Percentiles rank a stretch among this genome's conserved stretches.
These are phyloP conservation scores for Octomys mimax DNA, from an alignment of 2,797 vertebrate species.

Conservation along the genomic window DNA sequence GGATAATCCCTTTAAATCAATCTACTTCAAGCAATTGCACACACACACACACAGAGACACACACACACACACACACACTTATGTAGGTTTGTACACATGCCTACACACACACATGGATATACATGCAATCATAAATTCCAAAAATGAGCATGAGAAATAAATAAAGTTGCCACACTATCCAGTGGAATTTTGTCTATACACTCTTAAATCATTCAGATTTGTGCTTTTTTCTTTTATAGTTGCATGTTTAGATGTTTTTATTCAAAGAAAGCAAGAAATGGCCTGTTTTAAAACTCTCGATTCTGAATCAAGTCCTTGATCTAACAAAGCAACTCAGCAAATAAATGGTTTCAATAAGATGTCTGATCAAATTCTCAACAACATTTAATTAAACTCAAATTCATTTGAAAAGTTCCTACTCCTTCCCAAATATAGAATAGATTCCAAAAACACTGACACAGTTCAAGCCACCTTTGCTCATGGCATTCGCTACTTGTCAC, in stretches of 20 bases:
- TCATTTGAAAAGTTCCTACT: background rate
- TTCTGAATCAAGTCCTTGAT: background rate
- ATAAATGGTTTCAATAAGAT: background rate
- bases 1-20: background rate
- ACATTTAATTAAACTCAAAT: slow-evolving; percentile 12
- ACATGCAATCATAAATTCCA: background rate
- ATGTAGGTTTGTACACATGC: too few species aligned
- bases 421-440: background rate
- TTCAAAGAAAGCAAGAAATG: background rate
- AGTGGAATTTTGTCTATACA: background rate
- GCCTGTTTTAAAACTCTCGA: background rate
- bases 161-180: background rate
- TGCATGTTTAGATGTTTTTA: background rate
- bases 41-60: background rate
- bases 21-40: background rate
- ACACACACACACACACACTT: background rate
- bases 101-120: background rate
- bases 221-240: background rate
- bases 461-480: background rate
- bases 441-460: background rate
- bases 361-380: background rate
- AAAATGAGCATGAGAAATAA: background rate
- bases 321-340: background rate
- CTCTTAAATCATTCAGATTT: background rate
- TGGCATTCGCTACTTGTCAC: background rate